Evolutionary conservation across 2,797 vertebrate species (phyloP).

Genomic region (Gallinago nigripennis): DNA sequence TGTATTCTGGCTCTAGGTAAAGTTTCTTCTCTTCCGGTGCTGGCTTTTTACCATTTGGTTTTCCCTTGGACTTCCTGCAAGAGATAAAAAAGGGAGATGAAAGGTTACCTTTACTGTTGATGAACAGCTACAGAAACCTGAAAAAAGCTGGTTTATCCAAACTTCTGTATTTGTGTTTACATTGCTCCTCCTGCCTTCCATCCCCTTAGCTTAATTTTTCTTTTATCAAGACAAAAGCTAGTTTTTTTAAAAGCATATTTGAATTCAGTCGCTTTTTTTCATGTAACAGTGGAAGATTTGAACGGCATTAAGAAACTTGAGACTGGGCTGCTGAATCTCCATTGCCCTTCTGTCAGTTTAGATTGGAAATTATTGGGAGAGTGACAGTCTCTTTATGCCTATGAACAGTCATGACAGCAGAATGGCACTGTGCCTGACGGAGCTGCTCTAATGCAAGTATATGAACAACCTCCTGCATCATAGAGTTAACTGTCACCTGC

Average conservation of each 20-base stretch:
- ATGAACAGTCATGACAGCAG: not conserved
- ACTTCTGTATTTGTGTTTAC: not conserved
- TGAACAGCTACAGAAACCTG: not conserved
- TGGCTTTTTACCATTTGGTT: constrained; percentile 98
- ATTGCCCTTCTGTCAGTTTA: not conserved
- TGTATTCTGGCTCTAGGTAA: constrained; percentile 94
- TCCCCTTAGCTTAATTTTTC: not conserved
- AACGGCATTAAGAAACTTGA: not conserved
- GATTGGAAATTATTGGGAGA: not conserved
- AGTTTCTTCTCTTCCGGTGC: constrained; percentile 93
- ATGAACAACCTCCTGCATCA: not conserved
- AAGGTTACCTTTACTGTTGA: not conserved
- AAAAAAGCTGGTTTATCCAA: not conserved
- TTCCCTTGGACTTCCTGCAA: constrained; percentile 95
- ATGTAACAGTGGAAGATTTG: not conserved
- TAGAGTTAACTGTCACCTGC: not conserved
- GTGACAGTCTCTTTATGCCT: not conserved
- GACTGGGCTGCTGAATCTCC: not conserved
- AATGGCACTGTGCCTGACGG: not conserved
- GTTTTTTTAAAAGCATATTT: not conserved
- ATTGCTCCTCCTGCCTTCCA: not conserved
- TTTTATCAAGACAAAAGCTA: not conserved
- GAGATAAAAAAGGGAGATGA: not conserved
- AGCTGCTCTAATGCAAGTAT: rapidly evolving
- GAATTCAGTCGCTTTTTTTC: not conserved